These are phyloP conservation scores for Drosophila prolongata DNA, from an alignment of 2,888 invertebrate genomes.

Conservation along the genomic window DNA sequence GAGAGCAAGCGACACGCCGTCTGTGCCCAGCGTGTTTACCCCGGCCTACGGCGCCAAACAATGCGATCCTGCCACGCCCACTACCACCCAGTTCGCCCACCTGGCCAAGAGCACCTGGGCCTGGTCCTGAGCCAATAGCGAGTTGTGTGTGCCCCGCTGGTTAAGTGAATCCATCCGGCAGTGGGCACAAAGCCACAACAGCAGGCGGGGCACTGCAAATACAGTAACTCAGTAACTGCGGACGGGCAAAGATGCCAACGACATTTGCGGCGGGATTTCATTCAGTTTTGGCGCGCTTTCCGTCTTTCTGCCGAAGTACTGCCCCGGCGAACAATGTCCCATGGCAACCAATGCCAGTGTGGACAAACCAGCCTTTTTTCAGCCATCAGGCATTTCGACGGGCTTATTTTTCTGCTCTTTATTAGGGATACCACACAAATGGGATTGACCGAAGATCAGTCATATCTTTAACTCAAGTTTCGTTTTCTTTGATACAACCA, in stretches of 20 bases:
- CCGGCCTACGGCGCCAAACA: slow-evolving; percentile 56
- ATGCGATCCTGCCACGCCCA: slow-evolving; percentile 25
- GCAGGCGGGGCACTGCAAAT: background rate
- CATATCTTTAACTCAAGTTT: background rate
- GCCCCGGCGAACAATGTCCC: slow-evolving; percentile 20
- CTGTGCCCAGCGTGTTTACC: slow-evolving; percentile 29
- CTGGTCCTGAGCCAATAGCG: background rate
- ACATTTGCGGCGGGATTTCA: slow-evolving; percentile 49
- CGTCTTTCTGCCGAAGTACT: slow-evolving; percentile 43
- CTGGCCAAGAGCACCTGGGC: slow-evolving; percentile 44
- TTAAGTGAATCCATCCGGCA: slow-evolving; percentile 65
- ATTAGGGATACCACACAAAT: too few species aligned
- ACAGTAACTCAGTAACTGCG: slow-evolving; percentile 15
- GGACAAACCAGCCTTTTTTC: slow-evolving; percentile 18
- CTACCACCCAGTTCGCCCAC: slow-evolving; percentile 11
- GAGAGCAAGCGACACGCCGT: slow-evolving; percentile 72
- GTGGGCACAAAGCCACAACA: slow-evolving; percentile 38
- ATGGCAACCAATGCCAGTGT: slow-evolving; percentile 11
- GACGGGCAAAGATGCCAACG: slow-evolving; percentile 19
- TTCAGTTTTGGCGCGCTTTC: slow-evolving; percentile 43
- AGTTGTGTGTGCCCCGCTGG: slow-evolving; percentile 54
- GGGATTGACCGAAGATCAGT: too few species aligned
- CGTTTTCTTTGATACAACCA: background rate
- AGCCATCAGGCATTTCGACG: background rate
- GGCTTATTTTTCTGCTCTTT: background rate